Evolutionary conservation across 2,888 invertebrate species (phyloP).

Genomic region (Archips xylosteana): DNA sequence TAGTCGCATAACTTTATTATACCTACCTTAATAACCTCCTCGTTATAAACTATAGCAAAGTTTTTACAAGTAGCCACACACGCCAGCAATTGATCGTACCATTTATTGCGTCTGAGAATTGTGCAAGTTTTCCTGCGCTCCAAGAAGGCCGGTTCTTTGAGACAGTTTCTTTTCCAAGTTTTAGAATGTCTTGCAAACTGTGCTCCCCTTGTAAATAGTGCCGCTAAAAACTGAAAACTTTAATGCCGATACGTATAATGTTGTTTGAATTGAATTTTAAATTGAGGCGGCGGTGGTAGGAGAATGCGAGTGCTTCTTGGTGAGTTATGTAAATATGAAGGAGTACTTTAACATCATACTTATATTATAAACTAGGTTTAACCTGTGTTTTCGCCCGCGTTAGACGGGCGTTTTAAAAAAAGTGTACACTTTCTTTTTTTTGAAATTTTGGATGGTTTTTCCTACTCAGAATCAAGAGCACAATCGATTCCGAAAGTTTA

Average conservation of each 20-base stretch:
- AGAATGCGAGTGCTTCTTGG: neutral
- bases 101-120: slow-evolving; percentile 78
- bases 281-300: slow-evolving; percentile 6
- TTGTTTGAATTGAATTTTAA: slow-evolving; percentile 35
- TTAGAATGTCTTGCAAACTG: slow-evolving; percentile 67
- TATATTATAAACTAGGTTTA: too few species aligned
- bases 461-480: too few species aligned
- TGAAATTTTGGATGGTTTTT: too few species aligned
- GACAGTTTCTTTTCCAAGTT: slow-evolving; percentile 78
- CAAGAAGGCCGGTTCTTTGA: slow-evolving; percentile 63
- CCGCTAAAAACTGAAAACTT: slow-evolving; percentile 42
- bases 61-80: slow-evolving; percentile 64
- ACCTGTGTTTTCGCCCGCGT: too few species aligned
- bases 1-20: neutral
- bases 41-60: slow-evolving; percentile 56
- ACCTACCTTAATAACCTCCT: slow-evolving; percentile 6
- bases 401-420: too few species aligned
- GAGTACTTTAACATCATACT: too few species aligned
- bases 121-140: slow-evolving; percentile 73
- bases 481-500: too few species aligned
- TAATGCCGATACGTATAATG: slow-evolving; percentile 43
- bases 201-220: slow-evolving; percentile 49
- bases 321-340: too few species aligned
- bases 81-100: slow-evolving; percentile 71
- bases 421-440: too few species aligned